Percentiles rank a stretch among this genome's conserved stretches.
These are phyloP conservation scores for Myotis myotis DNA, from an alignment of 2,797 vertebrate genomes.

Conservation along the genomic window DNA sequence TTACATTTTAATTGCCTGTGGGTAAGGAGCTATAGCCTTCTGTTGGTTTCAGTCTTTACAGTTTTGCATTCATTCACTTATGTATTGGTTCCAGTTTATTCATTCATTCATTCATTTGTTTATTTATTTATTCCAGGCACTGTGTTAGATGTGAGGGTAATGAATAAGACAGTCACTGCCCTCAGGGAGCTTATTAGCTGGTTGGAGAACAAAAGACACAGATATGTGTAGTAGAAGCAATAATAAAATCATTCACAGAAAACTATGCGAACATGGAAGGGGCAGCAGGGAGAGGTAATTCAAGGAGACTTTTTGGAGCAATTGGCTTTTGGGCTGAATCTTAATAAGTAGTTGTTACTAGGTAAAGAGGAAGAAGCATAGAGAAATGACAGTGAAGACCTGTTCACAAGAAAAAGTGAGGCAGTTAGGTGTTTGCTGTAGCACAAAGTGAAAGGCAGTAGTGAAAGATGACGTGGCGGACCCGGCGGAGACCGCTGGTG, in stretches of 20 bases:
- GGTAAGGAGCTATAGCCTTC: background rate
- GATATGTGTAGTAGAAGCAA: background rate
- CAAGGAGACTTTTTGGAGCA: background rate
- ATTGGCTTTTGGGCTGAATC: background rate
- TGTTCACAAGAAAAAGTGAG: background rate
- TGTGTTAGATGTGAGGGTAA: background rate
- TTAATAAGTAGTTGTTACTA: background rate
- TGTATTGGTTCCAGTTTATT: background rate
- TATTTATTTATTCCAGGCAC: background rate
- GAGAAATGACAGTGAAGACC: background rate
- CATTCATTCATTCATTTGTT: background rate
- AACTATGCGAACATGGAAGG: background rate
- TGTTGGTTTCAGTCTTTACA: background rate
- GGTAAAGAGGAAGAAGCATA: background rate
- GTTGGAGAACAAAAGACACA: background rate
- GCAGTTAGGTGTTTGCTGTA: background rate
- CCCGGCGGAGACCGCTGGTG: background rate
- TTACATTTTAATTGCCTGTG: background rate
- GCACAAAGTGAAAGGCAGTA: background rate
- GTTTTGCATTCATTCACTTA: background rate
- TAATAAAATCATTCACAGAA: constrained; percentile 26
- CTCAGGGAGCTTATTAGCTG: background rate
- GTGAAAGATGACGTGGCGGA: background rate
- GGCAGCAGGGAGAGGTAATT: background rate
- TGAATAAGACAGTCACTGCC: background rate